Evolutionary conservation across 2,888 invertebrate species (phyloP).

Genomic region (Stegana nigrithorax): DNA sequence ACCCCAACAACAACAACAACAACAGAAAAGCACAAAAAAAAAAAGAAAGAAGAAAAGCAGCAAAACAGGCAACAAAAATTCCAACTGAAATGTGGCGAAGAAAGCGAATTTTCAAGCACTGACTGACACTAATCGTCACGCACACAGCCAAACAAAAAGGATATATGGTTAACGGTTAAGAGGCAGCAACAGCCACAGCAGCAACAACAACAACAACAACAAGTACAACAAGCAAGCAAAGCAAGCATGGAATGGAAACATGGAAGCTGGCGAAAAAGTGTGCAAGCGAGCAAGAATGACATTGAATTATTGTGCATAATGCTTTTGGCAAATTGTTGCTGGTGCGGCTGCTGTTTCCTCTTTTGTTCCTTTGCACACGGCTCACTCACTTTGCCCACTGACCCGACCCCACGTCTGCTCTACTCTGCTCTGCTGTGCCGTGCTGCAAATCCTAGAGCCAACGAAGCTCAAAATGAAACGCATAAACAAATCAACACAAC

Average conservation of each 20-base stretch:
- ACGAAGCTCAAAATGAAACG: conserved; percentile 21
- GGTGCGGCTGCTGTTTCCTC: conserved; percentile 12
- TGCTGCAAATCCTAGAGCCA: conserved; percentile 18
- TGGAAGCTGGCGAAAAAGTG: neutral
- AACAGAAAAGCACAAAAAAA: neutral
- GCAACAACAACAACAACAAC: too few relatives aligned
- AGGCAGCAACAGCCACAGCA: neutral
- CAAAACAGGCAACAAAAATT: too few relatives aligned
- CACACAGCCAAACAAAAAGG: neutral
- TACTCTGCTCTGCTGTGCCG: too few relatives aligned
- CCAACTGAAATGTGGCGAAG: conserved; percentile 13
- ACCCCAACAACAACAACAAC: neutral
- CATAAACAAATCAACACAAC: conserved; percentile 29
- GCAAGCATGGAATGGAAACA: neutral
- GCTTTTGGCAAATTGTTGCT: conserved; percentile 30
- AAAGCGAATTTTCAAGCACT: conserved; percentile 17
- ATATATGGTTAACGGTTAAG: neutral
- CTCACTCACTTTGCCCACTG: neutral
- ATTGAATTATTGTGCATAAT: conserved; percentile 29
- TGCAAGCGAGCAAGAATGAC: conserved; percentile 1
- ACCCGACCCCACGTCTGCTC: neutral
- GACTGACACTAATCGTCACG: conserved; percentile 15
- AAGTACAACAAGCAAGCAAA: neutral
- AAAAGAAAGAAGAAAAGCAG: neutral
- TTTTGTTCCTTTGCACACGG: neutral